Conservation (phyloP, 2,888 invertebrate genomes). For the Lochmaea capreae region DNA sequence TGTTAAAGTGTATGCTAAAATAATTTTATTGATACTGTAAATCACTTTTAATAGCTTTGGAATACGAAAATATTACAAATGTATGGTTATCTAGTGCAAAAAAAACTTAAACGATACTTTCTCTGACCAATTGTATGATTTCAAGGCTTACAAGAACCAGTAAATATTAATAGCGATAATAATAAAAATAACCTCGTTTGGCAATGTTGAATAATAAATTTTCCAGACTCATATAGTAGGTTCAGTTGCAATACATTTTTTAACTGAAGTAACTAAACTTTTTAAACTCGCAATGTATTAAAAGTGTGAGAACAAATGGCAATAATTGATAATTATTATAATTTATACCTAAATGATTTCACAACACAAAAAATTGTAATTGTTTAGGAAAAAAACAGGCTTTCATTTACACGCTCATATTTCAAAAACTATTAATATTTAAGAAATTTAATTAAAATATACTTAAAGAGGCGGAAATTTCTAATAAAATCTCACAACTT, state of each 20-base stretch:
- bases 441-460: too few relatives aligned
- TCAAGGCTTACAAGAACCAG: conserved; percentile 14
- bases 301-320: too few relatives aligned
- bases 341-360: too few relatives aligned
- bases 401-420: too few relatives aligned
- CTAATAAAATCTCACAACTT: too few relatives aligned
- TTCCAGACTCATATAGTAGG: neutral
- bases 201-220: neutral
- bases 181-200: conserved; percentile 17
- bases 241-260: neutral
- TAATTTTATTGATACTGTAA: neutral
- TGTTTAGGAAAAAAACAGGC: too few relatives aligned
- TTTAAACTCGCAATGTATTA: too few relatives aligned
- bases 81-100: neutral
- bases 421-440: too few relatives aligned
- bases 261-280: neutral
- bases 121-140: conserved; percentile 9
- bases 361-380: too few relatives aligned
- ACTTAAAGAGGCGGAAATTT: too few relatives aligned
- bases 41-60: neutral
- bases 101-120: neutral
- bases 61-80: neutral
- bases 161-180: neutral
- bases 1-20: too few relatives aligned
- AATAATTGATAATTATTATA: too few relatives aligned